These are phyloP conservation scores for Nanger granti DNA, from an alignment of 2,113 vertebrate species.

Conservation along the genomic window DNA sequence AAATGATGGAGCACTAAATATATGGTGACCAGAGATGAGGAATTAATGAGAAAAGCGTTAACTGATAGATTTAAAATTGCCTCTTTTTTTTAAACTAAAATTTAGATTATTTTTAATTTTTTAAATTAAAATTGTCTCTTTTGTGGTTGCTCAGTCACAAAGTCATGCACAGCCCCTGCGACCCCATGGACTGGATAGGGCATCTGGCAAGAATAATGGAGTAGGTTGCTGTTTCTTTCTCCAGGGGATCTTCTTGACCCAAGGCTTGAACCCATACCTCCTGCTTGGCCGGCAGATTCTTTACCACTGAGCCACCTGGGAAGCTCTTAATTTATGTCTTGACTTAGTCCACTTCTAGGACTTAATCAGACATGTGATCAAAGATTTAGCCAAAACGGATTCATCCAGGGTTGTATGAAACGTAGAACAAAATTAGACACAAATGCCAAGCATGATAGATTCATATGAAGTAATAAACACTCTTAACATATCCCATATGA, in stretches of 20 bases:
- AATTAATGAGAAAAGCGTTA: not conserved
- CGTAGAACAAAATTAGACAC: not conserved
- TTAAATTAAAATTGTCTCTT: not conserved
- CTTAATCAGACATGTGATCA: not conserved
- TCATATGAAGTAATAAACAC: not conserved
- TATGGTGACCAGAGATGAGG: not conserved
- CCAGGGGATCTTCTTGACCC: not conserved
- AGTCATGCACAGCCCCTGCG: rapidly evolving
- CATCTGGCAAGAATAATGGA: not conserved
- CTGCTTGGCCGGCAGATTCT: not conserved
- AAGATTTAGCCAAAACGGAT: not conserved
- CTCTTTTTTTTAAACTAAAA: not conserved
- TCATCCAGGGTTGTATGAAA: not conserved
- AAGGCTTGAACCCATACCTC: not conserved
- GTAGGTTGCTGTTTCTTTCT: not conserved
- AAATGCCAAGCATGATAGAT: not conserved
- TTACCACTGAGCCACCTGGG: not conserved
- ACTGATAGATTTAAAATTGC: not conserved
- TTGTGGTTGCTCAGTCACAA: not conserved
- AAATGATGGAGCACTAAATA: not conserved
- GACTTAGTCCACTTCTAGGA: not conserved
- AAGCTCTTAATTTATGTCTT: not conserved
- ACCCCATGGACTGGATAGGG: not conserved
- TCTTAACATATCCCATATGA: not conserved
- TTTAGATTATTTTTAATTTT: not conserved